These are phyloP conservation scores for Teleopsis dalmanni DNA, from an alignment of 1,140 invertebrate species.

Conservation along the genomic window DNA sequence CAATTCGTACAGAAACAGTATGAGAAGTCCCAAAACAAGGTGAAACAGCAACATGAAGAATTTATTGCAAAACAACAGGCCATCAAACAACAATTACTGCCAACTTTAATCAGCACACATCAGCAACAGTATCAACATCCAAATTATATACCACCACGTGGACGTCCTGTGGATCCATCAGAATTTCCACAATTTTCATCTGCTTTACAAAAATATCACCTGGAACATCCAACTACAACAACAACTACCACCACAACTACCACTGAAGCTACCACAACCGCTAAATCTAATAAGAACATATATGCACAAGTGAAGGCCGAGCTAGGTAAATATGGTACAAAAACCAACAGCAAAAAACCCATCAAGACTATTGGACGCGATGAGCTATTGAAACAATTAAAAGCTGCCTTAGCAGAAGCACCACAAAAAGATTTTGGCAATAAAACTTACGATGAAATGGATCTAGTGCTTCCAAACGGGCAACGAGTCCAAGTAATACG, in stretches of 20 bases:
- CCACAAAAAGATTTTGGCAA: constrained; percentile 54
- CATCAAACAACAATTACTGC: constrained; percentile 47
- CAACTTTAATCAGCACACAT: constrained; percentile 23
- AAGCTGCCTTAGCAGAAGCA: constrained; percentile 60
- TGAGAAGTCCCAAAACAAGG: constrained; percentile 59
- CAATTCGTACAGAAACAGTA: constrained; percentile 61
- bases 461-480: constrained; percentile 63
- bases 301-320: constrained; percentile 34
- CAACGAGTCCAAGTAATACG: constrained; percentile 66
- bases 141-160: constrained; percentile 17
- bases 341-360: constrained; percentile 30
- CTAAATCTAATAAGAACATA: constrained; percentile 25
- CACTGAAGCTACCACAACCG: constrained; percentile 34
- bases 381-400: constrained; percentile 61
- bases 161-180: constrained; percentile 42
- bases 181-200: constrained; percentile 43
- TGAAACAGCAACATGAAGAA: constrained; percentile 55
- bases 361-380: constrained; percentile 47
- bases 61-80: constrained; percentile 56
- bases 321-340: constrained; percentile 28
- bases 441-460: constrained; percentile 62
- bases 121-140: constrained; percentile 26
- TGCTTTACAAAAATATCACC: constrained; percentile 47
- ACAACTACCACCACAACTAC: constrained; percentile 44
- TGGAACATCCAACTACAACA: constrained; percentile 47